A percentile compares a stretch with the other conserved stretches of the same genome.
Evolutionary conservation across 2,888 invertebrate species (phyloP).

Genomic region (Apotomis capreana): DNA sequence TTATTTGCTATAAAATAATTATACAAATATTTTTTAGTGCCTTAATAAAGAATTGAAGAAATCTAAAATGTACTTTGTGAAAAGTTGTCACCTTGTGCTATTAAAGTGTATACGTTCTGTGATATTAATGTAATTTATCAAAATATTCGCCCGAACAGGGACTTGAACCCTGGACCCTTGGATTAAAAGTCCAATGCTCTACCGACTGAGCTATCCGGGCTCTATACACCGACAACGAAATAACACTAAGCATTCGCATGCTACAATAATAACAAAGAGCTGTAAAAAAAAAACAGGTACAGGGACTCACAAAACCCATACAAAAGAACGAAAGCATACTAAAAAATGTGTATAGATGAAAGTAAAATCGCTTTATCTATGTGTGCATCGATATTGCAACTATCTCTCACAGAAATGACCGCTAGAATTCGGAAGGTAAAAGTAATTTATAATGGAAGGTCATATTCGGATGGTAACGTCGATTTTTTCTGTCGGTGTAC

Average conservation of each 20-base stretch:
- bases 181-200: constrained; percentile 84
- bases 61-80: too few species aligned
- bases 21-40: too few species aligned
- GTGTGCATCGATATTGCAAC: background rate
- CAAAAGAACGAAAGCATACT: background rate
- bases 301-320: background rate
- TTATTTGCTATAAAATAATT: too few species aligned
- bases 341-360: background rate
- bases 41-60: too few species aligned
- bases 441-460: too few species aligned
- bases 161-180: constrained; percentile 85
- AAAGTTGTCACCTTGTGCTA: too few species aligned
- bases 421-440: too few species aligned
- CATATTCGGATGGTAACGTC: too few species aligned
- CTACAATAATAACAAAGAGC: background rate
- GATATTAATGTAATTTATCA: background rate
- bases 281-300: constrained; percentile 2
- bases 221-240: constrained; percentile 38
- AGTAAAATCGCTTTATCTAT: background rate
- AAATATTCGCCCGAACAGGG: constrained; percentile 78
- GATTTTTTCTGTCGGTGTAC: too few species aligned
- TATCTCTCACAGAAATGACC: background rate
- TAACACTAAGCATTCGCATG: background rate
- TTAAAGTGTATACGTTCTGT: too few species aligned
- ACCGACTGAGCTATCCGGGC: constrained; percentile 85